Evolutionary conservation across 2,113 vertebrate genomes (phyloP).

Genomic region (Vulpes lagopus): DNA sequence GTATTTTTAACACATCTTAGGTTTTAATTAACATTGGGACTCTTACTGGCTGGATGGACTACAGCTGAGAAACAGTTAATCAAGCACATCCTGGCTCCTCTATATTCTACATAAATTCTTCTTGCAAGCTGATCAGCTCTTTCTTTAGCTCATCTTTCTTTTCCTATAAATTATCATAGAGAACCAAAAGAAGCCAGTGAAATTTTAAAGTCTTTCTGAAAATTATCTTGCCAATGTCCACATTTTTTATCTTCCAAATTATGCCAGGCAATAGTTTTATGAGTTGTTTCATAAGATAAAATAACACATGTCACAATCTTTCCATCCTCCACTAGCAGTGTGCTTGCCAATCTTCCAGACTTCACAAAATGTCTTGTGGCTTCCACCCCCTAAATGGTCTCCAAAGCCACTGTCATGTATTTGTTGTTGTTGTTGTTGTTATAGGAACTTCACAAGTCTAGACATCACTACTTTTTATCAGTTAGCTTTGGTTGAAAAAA

Average conservation of each 20-base stretch:
- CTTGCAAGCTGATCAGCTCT: background rate
- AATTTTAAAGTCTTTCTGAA: slow-evolving; percentile 32
- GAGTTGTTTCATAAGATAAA: background rate
- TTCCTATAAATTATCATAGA: background rate
- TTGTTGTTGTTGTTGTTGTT: background rate
- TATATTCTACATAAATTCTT: background rate
- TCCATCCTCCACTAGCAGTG: background rate
- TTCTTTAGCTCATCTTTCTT: background rate
- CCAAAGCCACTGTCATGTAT: background rate
- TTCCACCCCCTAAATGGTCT: background rate
- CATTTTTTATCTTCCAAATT: background rate
- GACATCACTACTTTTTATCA: background rate
- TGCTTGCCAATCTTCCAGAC: background rate
- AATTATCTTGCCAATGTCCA: background rate
- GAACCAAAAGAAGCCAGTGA: background rate
- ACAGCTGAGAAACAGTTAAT: background rate
- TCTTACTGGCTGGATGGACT: background rate
- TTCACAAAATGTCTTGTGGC: background rate
- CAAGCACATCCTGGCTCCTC: background rate
- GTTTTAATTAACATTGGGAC: background rate
- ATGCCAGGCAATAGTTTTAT: background rate
- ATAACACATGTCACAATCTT: background rate
- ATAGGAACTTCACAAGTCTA: background rate
- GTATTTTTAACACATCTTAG: background rate
- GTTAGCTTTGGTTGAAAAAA: background rate